phyloP scores from a whole-genome alignment of 2,113 vertebrate genomes.

The Anolis sagrei region DNA sequence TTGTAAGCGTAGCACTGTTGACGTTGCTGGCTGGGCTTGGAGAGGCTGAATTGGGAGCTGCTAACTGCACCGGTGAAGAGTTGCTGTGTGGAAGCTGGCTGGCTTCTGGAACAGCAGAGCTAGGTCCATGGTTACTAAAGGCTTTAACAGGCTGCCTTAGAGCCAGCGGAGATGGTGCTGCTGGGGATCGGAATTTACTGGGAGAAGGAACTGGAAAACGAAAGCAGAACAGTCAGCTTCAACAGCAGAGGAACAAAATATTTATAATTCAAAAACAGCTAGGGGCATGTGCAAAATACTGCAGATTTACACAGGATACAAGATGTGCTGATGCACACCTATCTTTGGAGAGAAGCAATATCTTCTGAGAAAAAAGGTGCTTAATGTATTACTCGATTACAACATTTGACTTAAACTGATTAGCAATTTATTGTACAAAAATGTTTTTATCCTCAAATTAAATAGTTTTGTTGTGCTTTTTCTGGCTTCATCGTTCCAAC shows the following conservation, averaged over 20 bases:
- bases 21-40: slow-evolving; percentile 74
- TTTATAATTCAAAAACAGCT: neutral
- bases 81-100: slow-evolving; percentile 73
- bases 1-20: slow-evolving; percentile 85
- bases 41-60: slow-evolving; percentile 72
- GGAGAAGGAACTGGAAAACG: slow-evolving; percentile 89
- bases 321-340: neutral
- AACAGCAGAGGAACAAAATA: neutral
- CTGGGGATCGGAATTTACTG: slow-evolving; percentile 92
- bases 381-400: neutral
- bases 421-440: neutral
- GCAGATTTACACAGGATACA: neutral
- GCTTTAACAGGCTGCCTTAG: slow-evolving; percentile 95
- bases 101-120: slow-evolving; percentile 73
- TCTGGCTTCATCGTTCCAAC: neutral
- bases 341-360: neutral
- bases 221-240: slow-evolving; percentile 18
- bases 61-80: slow-evolving; percentile 75
- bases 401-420: neutral
- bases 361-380: neutral
- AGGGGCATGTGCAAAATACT: neutral
- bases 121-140: slow-evolving; percentile 82
- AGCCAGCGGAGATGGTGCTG: slow-evolving; percentile 90
- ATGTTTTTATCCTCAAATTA: neutral
- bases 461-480: neutral